Evolutionary conservation across 2,113 vertebrate genomes (phyloP).

Genomic region (Clarias magur): DNA sequence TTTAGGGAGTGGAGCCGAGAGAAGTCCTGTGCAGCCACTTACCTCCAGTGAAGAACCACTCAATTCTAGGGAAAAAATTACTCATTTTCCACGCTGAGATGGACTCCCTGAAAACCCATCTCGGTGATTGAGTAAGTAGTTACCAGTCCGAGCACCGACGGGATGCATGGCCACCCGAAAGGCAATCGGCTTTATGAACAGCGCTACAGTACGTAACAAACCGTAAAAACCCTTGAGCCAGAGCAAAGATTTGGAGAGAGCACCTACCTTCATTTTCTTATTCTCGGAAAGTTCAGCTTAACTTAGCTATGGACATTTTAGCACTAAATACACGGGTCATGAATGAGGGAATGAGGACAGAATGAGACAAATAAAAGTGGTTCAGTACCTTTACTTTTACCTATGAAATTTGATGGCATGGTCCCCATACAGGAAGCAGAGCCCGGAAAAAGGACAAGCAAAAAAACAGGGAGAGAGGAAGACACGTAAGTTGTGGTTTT

Average conservation of each 20-base stretch:
- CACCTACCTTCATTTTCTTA: constrained; percentile 71
- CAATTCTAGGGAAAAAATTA: constrained; percentile 46
- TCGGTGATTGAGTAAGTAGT: constrained; percentile 30
- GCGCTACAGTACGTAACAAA: background rate
- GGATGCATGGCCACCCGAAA: constrained; percentile 18
- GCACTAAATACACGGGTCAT: constrained; percentile 4
- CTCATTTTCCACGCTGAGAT: constrained; percentile 25
- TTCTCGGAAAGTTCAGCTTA: constrained; percentile 19
- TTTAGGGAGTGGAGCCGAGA: constrained; percentile 69
- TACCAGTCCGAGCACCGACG: constrained; percentile 23
- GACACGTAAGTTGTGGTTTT: constrained; percentile 78
- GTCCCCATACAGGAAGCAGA: constrained; percentile 97
- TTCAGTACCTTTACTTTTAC: constrained; percentile 98
- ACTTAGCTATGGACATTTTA: constrained; percentile 21
- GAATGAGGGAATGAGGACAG: constrained; percentile 58
- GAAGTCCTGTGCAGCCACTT: constrained; percentile 72
- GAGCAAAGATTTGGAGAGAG: constrained; percentile 54
- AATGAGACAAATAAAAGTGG: constrained; percentile 67
- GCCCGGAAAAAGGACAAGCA: constrained; percentile 76
- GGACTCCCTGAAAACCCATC: constrained; percentile 24
- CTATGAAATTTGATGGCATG: constrained; percentile 97
- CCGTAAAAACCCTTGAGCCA: constrained; percentile 49
- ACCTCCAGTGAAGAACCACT: constrained; percentile 71
- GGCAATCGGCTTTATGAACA: constrained; percentile 48
- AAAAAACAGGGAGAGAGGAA: constrained; percentile 81